A percentile compares a stretch with the other conserved stretches of the same genome.
Conservation (phyloP, 2,797 vertebrate species). For the Kryptopterus vitreolus region DNA sequence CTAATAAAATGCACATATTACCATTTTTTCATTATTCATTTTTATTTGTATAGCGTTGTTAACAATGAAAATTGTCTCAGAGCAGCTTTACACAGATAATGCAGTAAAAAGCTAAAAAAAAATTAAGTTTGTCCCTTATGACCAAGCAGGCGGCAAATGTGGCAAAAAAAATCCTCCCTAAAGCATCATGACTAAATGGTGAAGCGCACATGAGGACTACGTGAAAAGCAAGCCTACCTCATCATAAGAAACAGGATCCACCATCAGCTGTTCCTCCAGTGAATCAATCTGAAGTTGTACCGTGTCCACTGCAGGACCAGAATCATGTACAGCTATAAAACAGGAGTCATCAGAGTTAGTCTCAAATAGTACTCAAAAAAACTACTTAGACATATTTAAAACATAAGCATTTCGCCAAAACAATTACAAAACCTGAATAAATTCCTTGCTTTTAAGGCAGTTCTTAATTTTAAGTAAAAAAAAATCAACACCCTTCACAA, state of each 20-base stretch:
- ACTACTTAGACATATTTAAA: background rate
- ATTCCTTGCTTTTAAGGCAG: background rate
- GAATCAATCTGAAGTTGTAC: conserved; percentile 60
- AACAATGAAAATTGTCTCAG: too few relatives aligned
- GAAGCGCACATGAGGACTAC: background rate
- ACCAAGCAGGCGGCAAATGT: too few relatives aligned
- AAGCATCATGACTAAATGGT: background rate
- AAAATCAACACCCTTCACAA: too few relatives aligned
- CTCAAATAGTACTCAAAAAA: background rate
- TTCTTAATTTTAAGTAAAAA: background rate
- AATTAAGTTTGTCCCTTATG: too few relatives aligned
- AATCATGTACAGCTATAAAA: conserved; percentile 30
- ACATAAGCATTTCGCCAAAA: background rate
- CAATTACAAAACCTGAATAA: too few relatives aligned
- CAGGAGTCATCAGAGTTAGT: background rate
- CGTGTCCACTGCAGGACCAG: conserved; percentile 49
- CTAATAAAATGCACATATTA: background rate
- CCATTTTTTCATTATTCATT: too few relatives aligned
- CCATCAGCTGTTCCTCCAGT: conserved; percentile 67
- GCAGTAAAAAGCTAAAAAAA: too few relatives aligned
- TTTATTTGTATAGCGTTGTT: too few relatives aligned
- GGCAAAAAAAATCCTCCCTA: too few relatives aligned
- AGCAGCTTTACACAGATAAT: too few relatives aligned
- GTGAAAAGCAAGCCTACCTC: conserved; percentile 59
- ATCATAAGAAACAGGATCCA: conserved; percentile 67